Base-by-base conservation (phyloP, 2,888 invertebrate species). In the Microctonus brassicae region DNA sequence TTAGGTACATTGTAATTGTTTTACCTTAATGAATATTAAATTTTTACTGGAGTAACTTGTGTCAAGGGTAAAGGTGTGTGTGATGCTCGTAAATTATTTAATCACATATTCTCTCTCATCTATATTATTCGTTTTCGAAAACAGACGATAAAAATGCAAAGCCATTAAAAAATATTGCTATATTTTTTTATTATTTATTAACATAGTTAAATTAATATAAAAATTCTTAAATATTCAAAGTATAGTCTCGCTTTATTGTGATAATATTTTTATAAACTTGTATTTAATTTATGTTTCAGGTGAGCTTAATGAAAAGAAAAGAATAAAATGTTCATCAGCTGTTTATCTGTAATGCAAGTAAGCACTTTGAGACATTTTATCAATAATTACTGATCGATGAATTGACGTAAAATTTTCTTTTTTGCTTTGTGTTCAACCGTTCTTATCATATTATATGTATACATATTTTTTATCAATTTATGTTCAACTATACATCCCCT, bases 21-120 rank as follows among this genome's bases (percentile, higher is more conserved):
- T 82, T 76, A 76, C 75, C 70, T 72, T 76, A 76, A 75, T 69
- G 82, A 79, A 81, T 79, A 81, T 80, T 80, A 76, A 77, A 79
- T 80, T 75, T 76, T 75, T 68, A 68, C 55, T 53, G 29, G 47
- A 53, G 61, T 63, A n/a, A 60, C 63, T 33, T n/a, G 69, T 60
- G 17, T 20, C 17, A 1, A 47, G 36, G 55, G 70, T 61, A 63
- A 73, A 76, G 53, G 67, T 62, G 70, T 69, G 70, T 69, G 58
- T 17, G 47, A 47, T 47, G 72, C 60, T 74, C 77, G 73, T 77
- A 74, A 76, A 76, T 73, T 75, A 58, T 76, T 76, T 76, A 75
- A 75, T 69, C 71, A 34, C 73, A 55, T n/a, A n/a, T n/a, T n/a
- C 61, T 26, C 55, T 55, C 69, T 69, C 72, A 72, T 72, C 68